Base-by-base conservation (phyloP, 2,888 invertebrate genomes). In the Drosophila kanekoi region DNA sequence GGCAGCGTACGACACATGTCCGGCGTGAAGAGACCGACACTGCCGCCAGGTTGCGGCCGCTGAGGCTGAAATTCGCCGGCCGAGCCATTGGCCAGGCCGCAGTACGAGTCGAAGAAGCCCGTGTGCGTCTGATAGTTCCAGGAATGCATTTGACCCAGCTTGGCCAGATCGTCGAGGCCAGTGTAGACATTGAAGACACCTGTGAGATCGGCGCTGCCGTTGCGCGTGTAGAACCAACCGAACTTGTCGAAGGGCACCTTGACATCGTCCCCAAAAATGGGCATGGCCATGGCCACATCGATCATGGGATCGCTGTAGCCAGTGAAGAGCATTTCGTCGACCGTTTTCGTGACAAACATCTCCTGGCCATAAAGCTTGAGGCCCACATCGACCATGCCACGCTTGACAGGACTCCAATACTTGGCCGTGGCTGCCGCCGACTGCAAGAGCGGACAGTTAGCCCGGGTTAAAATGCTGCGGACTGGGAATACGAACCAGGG, bases 161-260 rank as follows among this genome's bases (percentile, higher is more conserved):
- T 92, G 0, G 91, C 85, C 4, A 95, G 94, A 47, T 94, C 93
- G 4, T 93, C 91, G 1, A 92, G 93, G 0, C 97, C 97, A 0
- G 96, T 96, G 35, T 94, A 94, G 89, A 97, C 95, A 85, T 96
- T 96, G 90, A 95, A 95, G 53, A 94, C 93, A 0, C 97, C 97
- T 37, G 97, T 97, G 18, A 95, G 95, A 0, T 94, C 94, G 1
- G 94, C 93, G 0, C 96, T 96, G 71, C 95, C 96, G 87, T 97
- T 98, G 89, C 97, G 94, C 83, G 93, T 93, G 80, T 97, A 97
- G 92, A 98, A 98, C 95, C 97, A 96, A 11, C 96, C 98, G 90
- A 98, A 97, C 86, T 94, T 94, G 86, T 97, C 97, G 70, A 95
- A 95, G 0, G 94, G 94, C 0, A 94, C 94, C 0, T 94, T 93